Evolutionary conservation across 2,888 invertebrate species (phyloP).

Genomic region (Atrina japonica): DNA sequence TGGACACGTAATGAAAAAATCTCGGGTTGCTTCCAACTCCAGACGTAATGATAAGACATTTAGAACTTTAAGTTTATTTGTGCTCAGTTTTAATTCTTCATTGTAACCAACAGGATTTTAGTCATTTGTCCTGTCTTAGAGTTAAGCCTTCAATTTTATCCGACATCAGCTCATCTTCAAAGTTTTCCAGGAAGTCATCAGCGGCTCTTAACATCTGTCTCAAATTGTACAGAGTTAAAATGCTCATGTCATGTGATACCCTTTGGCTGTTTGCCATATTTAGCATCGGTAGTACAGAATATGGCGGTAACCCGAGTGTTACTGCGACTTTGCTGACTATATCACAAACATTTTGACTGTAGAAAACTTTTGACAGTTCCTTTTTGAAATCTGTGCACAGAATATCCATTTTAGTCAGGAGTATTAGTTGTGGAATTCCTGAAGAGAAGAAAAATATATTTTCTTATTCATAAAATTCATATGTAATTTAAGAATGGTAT

Average conservation of each 20-base stretch:
- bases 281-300: conserved; percentile 33
- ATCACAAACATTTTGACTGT: conserved; percentile 25
- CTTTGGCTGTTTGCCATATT: conserved; percentile 22
- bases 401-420: conserved; percentile 34
- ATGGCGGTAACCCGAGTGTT: conserved; percentile 25
- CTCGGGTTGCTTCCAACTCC: too few relatives aligned
- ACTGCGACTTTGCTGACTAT: conserved; percentile 21
- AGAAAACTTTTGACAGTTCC: conserved; percentile 9
- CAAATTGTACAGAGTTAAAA: conserved; percentile 32
- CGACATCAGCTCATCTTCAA: conserved; percentile 17
- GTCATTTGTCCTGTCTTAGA: too few relatives aligned
- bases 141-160: conserved; percentile 26
- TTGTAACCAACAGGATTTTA: too few relatives aligned
- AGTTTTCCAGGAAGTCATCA: conserved; percentile 34
- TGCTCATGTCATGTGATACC: conserved; percentile 5
- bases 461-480: too few relatives aligned
- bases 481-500: too few relatives aligned
- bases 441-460: background rate
- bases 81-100: too few relatives aligned
- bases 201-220: conserved; percentile 30
- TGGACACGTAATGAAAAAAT: too few relatives aligned
- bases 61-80: too few relatives aligned
- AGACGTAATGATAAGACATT: too few relatives aligned
- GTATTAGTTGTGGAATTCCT: conserved; percentile 32
- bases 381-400: conserved; percentile 8